Percentiles rank a stretch among this genome's conserved stretches.
Conservation (phyloP, 2,888 invertebrate genomes). For the Lepidochitona cinerea region DNA sequence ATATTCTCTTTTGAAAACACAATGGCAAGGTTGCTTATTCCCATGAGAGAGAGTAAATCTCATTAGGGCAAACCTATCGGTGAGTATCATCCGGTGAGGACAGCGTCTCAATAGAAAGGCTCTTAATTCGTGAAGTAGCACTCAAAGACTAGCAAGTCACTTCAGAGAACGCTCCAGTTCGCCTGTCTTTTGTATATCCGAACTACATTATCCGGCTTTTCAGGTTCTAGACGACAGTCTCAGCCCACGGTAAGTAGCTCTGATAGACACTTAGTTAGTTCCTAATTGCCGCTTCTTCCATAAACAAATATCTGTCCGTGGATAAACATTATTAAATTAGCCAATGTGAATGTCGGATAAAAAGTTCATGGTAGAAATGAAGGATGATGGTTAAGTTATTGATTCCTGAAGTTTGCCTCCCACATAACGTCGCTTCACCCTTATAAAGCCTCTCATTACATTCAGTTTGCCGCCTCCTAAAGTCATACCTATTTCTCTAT, state of each 20-base stretch:
- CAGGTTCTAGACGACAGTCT: neutral
- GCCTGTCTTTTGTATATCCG: neutral
- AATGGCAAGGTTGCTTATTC: neutral
- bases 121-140: neutral
- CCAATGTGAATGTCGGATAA: neutral
- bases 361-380: neutral
- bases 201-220: neutral
- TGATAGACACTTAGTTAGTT: neutral
- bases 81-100: neutral
- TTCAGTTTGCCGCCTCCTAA: too few species aligned
- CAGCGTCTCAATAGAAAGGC: neutral
- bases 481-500: too few species aligned
- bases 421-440: too few species aligned
- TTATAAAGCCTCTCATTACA: too few species aligned
- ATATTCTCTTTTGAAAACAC: neutral
- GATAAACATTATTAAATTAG: constrained; percentile 3
- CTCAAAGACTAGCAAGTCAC: neutral
- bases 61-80: neutral
- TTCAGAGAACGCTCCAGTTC: neutral
- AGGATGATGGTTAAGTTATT: neutral
- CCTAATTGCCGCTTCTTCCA: constrained; percentile 5
- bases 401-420: neutral
- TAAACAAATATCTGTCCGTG: constrained; percentile 2
- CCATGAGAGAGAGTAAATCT: neutral
- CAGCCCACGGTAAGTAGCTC: neutral